Base-by-base conservation (phyloP, 2,888 invertebrate genomes). In the Ceramica pisi region DNA sequence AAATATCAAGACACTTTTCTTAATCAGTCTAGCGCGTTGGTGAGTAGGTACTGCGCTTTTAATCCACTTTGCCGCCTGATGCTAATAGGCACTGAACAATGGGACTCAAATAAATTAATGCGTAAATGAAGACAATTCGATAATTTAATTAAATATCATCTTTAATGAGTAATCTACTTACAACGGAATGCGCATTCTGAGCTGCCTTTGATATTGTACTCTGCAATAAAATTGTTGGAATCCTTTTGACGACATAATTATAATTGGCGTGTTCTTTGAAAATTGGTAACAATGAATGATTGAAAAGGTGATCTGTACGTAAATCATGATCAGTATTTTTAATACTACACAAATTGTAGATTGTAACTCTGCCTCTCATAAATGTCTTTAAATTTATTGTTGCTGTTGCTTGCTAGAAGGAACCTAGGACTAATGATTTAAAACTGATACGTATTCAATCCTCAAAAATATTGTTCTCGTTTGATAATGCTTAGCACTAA, bases 101-200 rank as follows among this genome's bases (percentile, higher is more conserved):
- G 21, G 16, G 12, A 56, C 26, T 5, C 7, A n/a, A 56, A 46
- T 31, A 5, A 61, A 59, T 55, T 21, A 38, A 55, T 16, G 10
- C 12, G 31, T 31, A 57, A 57, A 31, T 14, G 8, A 31, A 46
- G 26, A 23, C 16, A 74, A 21, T 75, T 21, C 10, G 7, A 41
- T 14, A 38, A 46, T 48, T 14, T 38, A 59, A 56, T 53, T 53
- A 31, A 63, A 35, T 46, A 35, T 56, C 16, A 64, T 65, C 19
- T 48, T 6, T 48, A 38, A 8, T 12, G 3, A 23, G 2, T 64
- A 50, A 64, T 71, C 48, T 65, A 10, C 64, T 51, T 21, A 50
- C 23, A 59, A 53, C 5, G 7, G 44, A 73, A 51, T 51, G 38
- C 14, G 12, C 41, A 62, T 76, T 62, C 21, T 38, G 3, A 35